Evolutionary conservation across 2,113 vertebrate genomes (phyloP), one percentile per base, ranked within the genome.

Genomic region (Mellivora capensis): DNA sequence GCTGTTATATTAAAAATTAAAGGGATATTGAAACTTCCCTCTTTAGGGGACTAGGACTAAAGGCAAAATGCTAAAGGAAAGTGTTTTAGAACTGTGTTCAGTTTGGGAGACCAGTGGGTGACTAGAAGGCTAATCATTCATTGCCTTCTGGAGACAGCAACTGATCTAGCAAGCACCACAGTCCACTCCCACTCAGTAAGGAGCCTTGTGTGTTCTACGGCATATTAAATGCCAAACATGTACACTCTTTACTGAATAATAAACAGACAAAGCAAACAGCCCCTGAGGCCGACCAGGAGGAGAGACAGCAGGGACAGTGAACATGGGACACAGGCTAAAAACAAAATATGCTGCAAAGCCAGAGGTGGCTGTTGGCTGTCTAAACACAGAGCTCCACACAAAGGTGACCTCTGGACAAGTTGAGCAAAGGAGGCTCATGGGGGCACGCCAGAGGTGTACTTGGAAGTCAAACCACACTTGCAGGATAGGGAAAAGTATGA

Each of bases 171-270:
- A 42, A 89, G 67, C 44, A 61, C 29, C 25, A 6, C 14, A 20
- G 44, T 59, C 27, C 20, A 13, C 21, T 61, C 57, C 17, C 34
- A 31, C 80, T 88, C 83, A 64, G 14, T 31, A 61, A 90, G 71
- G 25, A 90, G 42, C 57, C 69, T 80, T 37, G 62, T 57, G 54
- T 27, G 2, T 44, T 84, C 29, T 34, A 49, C 72, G 54, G 54
- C 59, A 90, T 97, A 90, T 96, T 83, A 90, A 93, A 97, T 92
- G 90, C 80, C 76, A 96, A 97, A 59, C n/a, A 59, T 52, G 91
- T 29, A 49, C 13, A 20, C 15, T 71, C 29, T 90, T 93, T 72
- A 57, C 42, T 84, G 76, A 85, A 96, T 87, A 94, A 92, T 52
- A 94, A 91, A 86, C 47, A 87, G 91, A 90, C 7, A 79, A 90